A percentile compares a stretch with the other conserved stretches of the same genome.
Conservation (phyloP, 2,888 invertebrate genomes). For the Meliscaeva auricollis region DNA sequence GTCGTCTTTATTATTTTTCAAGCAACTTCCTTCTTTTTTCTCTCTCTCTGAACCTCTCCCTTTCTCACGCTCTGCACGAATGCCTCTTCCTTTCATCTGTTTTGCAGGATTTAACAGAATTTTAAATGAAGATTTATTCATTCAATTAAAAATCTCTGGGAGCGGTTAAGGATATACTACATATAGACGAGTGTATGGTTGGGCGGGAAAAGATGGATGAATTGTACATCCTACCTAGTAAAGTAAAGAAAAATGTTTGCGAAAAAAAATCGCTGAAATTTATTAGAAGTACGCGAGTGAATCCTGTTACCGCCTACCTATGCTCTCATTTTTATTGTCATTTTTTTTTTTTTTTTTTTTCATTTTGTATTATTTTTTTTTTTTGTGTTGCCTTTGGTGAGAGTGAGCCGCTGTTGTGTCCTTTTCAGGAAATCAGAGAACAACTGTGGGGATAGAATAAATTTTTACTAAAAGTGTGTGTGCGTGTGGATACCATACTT, state of each 20-base stretch:
- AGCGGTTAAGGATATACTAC: constrained; percentile 42
- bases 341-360: constrained; percentile 1
- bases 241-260: constrained; percentile 43
- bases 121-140: constrained; percentile 75
- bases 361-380: neutral
- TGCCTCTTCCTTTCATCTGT: constrained; percentile 11
- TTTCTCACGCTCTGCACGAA: neutral
- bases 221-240: constrained; percentile 33
- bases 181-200: constrained; percentile 9
- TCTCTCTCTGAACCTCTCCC: too few relatives aligned
- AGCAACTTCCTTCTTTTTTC: neutral
- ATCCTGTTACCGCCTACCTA: constrained; percentile 57
- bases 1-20: constrained; percentile 43
- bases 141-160: constrained; percentile 73
- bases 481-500: too few relatives aligned
- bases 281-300: constrained; percentile 71
- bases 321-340: constrained; percentile 19
- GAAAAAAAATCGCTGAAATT: constrained; percentile 65
- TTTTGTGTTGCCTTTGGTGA: neutral
- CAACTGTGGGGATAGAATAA: neutral
- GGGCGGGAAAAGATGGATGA: constrained; percentile 28
- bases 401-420: constrained; percentile 30
- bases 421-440: constrained; percentile 46
- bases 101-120: constrained; percentile 53
- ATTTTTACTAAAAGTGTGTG: neutral